Evolutionary conservation across 2,888 invertebrate genomes (phyloP), one percentile per base, ranked within the genome.

Genomic region (Tipula helvola): DNA sequence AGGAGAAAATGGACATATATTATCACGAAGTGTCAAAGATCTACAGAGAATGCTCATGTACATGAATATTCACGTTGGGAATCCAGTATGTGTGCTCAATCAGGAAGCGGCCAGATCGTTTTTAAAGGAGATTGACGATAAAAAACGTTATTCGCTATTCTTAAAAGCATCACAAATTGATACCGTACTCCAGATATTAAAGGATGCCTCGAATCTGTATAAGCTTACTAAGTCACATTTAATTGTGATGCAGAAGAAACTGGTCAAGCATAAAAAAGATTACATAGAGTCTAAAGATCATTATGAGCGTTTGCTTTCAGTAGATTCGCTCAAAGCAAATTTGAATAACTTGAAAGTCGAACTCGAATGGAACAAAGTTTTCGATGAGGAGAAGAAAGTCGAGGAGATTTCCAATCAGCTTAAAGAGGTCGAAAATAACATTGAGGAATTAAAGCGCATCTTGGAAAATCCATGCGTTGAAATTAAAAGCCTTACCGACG

Each of bases 71-170:
- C 97, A 98, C 92, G 95, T 98, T 0, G 96, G 98, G 88, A 99
- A 99, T 92, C 99, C 99, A 0, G 95, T 99, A 86, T 96, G 97
- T 88, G 95, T 99, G 36, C 92, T 99, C 47, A 99, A 97, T 91
- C 99, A 99, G 91, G 98, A 98, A 90, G 95, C 96, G 86, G 96
- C 98, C 0, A 93, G 97, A 87, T 96, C 96, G 90, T 99, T 99
- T 91, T 88, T 92, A 2, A 91, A 90, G 88, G 90, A 91, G 91
- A 88, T 91, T 13, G 90, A 91, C 86, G 91, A 91, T 3, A 87
- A 88, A 0, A 90, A 91, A 42, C 91, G 91, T 87, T 91, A 91
- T 87, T 88, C 88, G 71, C 88, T 91, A 5, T 89, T 91, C 85
- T 89, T 91, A 87, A 91, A 91, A 88, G 90, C 89, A 18, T 89